These are phyloP conservation scores for Cryptoblepharus egeriae DNA, from an alignment of 2,797 vertebrate genomes.

Conservation along the genomic window DNA sequence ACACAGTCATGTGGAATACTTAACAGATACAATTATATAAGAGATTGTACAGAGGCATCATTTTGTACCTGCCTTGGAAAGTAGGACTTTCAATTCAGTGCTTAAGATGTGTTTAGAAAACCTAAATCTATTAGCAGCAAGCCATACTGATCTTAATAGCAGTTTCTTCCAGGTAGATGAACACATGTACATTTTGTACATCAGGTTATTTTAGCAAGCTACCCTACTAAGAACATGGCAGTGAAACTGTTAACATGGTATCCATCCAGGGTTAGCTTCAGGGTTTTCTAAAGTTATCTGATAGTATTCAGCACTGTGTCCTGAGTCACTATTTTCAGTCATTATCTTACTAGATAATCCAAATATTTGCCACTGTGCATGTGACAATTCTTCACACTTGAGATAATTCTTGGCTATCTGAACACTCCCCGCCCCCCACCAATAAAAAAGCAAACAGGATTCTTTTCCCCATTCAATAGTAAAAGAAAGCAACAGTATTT, in stretches of 20 bases:
- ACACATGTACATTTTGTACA: background rate
- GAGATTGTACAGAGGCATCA: background rate
- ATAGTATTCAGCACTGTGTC: background rate
- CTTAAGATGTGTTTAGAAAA: too few relatives aligned
- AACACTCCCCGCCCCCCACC: background rate
- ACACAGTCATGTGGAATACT: background rate
- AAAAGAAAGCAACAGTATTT: constrained; percentile 4
- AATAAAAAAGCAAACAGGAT: too few relatives aligned
- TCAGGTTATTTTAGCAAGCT: background rate
- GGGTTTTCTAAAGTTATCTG: background rate
- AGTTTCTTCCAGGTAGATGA: background rate
- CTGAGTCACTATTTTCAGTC: constrained; percentile 9
- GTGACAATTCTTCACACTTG: constrained; percentile 9
- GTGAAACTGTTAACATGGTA: background rate
- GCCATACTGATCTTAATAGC: background rate
- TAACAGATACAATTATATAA: background rate
- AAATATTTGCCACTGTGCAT: constrained; percentile 3
- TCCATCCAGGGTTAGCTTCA: background rate
- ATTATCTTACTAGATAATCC: constrained; percentile 20
- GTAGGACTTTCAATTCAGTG: background rate
- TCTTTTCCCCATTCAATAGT: background rate
- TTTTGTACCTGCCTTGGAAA: background rate
- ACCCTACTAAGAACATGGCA: background rate
- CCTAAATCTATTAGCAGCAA: background rate
- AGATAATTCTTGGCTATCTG: background rate